A percentile compares a stretch with the other conserved stretches of the same genome.
phyloP scores from a whole-genome alignment of 2,888 invertebrate species.

The Drosophila neonasuta region DNA sequence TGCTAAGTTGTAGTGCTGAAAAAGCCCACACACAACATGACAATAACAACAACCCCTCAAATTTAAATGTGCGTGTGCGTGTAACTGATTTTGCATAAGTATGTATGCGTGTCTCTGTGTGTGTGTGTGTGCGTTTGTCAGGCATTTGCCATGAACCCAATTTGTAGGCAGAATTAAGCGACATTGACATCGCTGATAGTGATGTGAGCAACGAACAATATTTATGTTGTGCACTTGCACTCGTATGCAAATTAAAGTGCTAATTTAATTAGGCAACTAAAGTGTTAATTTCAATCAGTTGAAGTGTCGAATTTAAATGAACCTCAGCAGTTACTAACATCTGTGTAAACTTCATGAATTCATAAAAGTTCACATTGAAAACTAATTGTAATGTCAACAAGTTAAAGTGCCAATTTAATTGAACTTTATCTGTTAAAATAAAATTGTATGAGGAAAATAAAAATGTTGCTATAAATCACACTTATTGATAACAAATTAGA shows the following conservation, averaged over 20 bases:
- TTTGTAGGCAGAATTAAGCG: slow-evolving; percentile 46
- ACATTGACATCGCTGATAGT: slow-evolving; percentile 56
- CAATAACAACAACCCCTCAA: slow-evolving; percentile 37
- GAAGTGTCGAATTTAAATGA: background rate
- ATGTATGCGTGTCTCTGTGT: slow-evolving; percentile 32
- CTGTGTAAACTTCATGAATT: no score
- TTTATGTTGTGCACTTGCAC: background rate
- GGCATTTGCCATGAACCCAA: slow-evolving; percentile 66
- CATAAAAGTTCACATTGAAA: no score
- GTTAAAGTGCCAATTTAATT: background rate
- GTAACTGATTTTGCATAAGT: slow-evolving; percentile 34
- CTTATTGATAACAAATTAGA: no score
- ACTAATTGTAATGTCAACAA: no score
- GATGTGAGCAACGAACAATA: slow-evolving; percentile 6
- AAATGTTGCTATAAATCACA: no score
- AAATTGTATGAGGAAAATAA: no score
- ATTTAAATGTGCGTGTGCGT: slow-evolving; percentile 53
- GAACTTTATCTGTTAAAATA: background rate
- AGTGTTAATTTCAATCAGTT: background rate
- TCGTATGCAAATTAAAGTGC: background rate
- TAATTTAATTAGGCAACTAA: background rate
- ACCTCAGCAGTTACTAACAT: background rate
- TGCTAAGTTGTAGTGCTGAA: slow-evolving; percentile 14
- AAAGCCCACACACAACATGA: slow-evolving; percentile 38
- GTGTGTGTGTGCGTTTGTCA: slow-evolving; percentile 27